Percentiles rank a stretch among this genome's conserved stretches.
phyloP scores from a whole-genome alignment of 2,888 invertebrate genomes.

The Xestia ashworthii region DNA sequence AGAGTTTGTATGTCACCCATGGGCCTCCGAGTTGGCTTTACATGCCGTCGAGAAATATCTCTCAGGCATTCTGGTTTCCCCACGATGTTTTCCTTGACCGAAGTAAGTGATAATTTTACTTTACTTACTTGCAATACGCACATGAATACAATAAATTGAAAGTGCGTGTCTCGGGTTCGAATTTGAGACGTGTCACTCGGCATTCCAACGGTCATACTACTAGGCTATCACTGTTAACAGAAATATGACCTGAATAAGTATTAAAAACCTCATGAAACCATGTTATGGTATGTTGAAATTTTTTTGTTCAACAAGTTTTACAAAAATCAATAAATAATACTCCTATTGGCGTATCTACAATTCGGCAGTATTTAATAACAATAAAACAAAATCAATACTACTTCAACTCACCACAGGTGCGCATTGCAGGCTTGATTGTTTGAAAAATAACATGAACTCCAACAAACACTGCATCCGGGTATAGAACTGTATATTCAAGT shows the following conservation, averaged over 20 bases:
- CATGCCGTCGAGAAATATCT: too few species aligned
- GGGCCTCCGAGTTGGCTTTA: too few species aligned
- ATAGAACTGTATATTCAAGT: constrained; percentile 26
- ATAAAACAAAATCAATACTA: not conserved
- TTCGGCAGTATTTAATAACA: not conserved
- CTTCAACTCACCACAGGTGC: not conserved
- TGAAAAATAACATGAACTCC: constrained; percentile 9
- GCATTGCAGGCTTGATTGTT: constrained; percentile 14
- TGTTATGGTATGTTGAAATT: not conserved
- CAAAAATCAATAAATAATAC: not conserved
- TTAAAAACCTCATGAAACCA: not conserved
- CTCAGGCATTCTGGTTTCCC: too few species aligned
- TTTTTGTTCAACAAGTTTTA: not conserved
- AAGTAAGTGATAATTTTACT: too few species aligned
- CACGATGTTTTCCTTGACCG: too few species aligned
- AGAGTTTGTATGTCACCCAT: too few species aligned
- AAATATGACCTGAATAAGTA: not conserved
- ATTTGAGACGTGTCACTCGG: too few species aligned
- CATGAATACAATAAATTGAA: too few species aligned
- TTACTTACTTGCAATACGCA: too few species aligned
- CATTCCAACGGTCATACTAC: too few species aligned
- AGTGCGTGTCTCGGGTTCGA: too few species aligned
- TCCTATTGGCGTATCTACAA: not conserved
- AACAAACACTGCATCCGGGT: constrained; percentile 9
- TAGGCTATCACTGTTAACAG: not conserved